phyloP scores from a whole-genome alignment of 2,113 vertebrate genomes.

The Porphyrio hochstetteri region DNA sequence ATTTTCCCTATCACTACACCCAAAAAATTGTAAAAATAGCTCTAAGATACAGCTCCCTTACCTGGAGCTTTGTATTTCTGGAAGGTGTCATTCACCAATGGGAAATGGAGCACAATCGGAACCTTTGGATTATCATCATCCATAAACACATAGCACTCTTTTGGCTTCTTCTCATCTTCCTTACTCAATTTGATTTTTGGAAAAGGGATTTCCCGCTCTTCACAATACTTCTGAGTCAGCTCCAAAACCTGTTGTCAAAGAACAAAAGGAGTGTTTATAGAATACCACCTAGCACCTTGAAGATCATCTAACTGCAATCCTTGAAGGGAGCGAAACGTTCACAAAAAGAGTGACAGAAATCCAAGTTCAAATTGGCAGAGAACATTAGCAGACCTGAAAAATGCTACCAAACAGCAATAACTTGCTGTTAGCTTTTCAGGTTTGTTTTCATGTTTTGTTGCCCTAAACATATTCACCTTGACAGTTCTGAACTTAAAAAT shows the following conservation, averaged over 20 bases:
- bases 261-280: neutral
- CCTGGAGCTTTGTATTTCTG: constrained; percentile 75
- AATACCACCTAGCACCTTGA: neutral
- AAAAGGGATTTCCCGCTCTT: constrained; percentile 76
- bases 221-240: constrained; percentile 75
- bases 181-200: constrained; percentile 67
- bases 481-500: neutral
- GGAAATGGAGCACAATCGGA: constrained; percentile 80
- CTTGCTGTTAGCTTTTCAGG: neutral
- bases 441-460: neutral
- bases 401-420: neutral
- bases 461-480: neutral
- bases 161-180: constrained; percentile 68
- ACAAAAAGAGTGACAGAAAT: neutral
- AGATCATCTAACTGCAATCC: neutral
- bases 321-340: neutral
- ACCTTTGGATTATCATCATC: constrained; percentile 60
- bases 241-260: constrained; percentile 68
- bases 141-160: constrained; percentile 79
- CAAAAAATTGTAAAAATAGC: neutral
- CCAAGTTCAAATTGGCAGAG: neutral
- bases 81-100: constrained; percentile 79
- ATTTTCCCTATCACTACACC: neutral
- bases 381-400: neutral
- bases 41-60: neutral